Evolutionary conservation across 2,797 vertebrate species (phyloP).

Genomic region (Halcyon chelicuti): DNA sequence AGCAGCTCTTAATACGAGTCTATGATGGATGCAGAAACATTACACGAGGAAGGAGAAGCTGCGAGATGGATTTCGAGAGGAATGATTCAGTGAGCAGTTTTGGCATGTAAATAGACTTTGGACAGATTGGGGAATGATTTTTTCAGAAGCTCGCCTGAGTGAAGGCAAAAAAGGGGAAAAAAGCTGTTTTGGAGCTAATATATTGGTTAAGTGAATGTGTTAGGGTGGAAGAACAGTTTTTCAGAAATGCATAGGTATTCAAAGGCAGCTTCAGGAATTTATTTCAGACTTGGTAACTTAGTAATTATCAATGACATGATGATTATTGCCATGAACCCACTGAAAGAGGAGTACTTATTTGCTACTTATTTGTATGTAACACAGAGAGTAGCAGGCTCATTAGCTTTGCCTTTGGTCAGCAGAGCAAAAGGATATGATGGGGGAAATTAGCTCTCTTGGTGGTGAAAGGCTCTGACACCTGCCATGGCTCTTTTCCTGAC

Average conservation of each 20-base stretch:
- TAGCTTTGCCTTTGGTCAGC: conserved; percentile 33
- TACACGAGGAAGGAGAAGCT: neutral
- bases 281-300: neutral
- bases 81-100: neutral
- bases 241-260: neutral
- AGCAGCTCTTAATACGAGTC: neutral
- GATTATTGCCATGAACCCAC: neutral
- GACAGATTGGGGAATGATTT: neutral
- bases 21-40: neutral
- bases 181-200: neutral
- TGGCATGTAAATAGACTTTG: neutral
- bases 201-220: neutral
- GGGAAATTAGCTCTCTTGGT: neutral
- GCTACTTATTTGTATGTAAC: conserved; percentile 28
- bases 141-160: neutral
- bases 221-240: neutral
- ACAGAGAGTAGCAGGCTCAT: conserved; percentile 10
- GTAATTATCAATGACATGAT: neutral
- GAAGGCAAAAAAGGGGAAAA: neutral
- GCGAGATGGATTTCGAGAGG: neutral
- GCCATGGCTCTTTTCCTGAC: neutral
- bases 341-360: neutral
- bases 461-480: conserved; percentile 29
- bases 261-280: neutral
- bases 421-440: neutral